Evolutionary conservation across 2,113 vertebrate genomes (phyloP).

Genomic region (Sterrhoptilus dennistouni): DNA sequence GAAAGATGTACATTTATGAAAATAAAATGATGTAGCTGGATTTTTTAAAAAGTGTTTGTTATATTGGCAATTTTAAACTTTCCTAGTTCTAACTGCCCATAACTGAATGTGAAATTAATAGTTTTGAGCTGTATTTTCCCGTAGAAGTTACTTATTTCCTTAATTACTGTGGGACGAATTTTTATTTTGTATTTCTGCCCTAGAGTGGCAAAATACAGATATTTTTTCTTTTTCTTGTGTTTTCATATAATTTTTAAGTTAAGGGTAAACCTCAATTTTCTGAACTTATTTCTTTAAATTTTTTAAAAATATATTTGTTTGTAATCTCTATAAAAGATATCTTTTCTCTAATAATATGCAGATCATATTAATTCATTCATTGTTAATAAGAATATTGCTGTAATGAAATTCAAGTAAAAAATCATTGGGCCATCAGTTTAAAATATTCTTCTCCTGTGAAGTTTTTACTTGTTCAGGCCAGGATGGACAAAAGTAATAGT

Average conservation of each 20-base stretch:
- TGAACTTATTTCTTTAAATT: neutral
- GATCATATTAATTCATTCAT: neutral
- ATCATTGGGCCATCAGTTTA: neutral
- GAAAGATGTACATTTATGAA: neutral
- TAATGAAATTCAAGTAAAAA: neutral
- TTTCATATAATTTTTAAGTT: neutral
- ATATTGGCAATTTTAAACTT: neutral
- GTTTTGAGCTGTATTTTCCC: neutral
- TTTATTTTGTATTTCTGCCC: neutral
- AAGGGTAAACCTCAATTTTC: neutral
- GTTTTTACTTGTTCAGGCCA: neutral
- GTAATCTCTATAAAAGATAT: neutral
- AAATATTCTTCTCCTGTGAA: neutral
- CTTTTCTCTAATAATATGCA: neutral
- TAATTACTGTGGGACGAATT: neutral
- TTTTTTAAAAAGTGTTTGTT: neutral
- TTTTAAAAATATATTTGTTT: neutral
- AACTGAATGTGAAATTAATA: neutral
- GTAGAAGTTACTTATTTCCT: neutral
- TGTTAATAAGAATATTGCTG: neutral
- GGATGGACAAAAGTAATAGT: neutral
- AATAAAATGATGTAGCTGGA: neutral
- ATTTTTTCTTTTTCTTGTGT: rapidly evolving
- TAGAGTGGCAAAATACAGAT: neutral
- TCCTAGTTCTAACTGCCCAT: neutral